Percentiles rank a stretch among this genome's conserved stretches.
These are phyloP conservation scores for Erinaceus europaeus DNA, from an alignment of 2,113 vertebrate genomes.

Conservation along the genomic window DNA sequence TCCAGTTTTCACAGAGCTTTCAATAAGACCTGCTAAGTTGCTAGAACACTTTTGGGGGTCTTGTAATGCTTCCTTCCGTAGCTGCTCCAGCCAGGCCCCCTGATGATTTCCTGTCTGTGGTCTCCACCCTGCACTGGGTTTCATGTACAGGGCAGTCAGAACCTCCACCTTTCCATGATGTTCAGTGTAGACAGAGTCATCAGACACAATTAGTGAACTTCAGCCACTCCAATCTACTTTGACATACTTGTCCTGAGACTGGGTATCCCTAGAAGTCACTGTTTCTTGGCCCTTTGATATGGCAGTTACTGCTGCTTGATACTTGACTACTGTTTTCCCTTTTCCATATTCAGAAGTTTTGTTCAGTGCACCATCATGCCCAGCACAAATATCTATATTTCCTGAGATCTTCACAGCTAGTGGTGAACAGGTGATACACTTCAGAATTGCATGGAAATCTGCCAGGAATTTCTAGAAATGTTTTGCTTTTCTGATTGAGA, in stretches of 20 bases:
- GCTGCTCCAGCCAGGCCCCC: not conserved
- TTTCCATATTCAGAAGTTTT: not conserved
- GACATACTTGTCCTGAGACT: not conserved
- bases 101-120: rapidly evolving
- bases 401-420: not conserved
- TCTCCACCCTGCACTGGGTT: not conserved
- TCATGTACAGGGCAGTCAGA: not conserved
- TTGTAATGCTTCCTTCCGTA: not conserved
- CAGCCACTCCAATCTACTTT: too few species aligned
- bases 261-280: not conserved
- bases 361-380: too few species aligned
- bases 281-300: not conserved
- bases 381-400: not conserved
- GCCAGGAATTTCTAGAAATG: not conserved
- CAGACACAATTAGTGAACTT: too few species aligned
- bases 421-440: too few species aligned
- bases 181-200: too few species aligned
- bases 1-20: not conserved
- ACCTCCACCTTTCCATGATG: not conserved
- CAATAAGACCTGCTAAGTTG: not conserved
- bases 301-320: too few species aligned
- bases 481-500: not conserved
- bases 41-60: not conserved
- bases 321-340: not conserved
- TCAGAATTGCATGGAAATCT: not conserved